Conservation (phyloP, 2,797 vertebrate species). For the Pseudopleuronectes americanus region DNA sequence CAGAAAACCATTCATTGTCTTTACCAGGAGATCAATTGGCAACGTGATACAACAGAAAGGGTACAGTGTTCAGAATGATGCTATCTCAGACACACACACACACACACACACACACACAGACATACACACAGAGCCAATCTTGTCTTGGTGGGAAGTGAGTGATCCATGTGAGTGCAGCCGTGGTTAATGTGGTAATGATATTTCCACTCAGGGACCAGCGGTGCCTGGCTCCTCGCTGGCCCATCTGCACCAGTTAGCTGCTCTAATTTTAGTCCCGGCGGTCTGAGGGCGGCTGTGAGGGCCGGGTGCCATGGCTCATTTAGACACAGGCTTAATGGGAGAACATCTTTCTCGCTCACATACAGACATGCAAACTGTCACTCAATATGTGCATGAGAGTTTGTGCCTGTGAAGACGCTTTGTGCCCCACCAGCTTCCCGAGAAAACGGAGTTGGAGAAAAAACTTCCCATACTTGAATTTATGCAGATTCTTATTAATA, state of each 20-base stretch:
- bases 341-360: constrained; percentile 74
- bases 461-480: no score
- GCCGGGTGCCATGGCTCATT: constrained; percentile 76
- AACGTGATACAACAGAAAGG: constrained; percentile 20
- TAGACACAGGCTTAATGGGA: constrained; percentile 78
- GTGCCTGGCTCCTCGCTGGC: constrained; percentile 66
- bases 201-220: constrained; percentile 65
- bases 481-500: no score
- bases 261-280: constrained; percentile 81
- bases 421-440: not conserved
- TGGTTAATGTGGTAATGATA: constrained; percentile 75
- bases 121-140: constrained; percentile 28
- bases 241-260: constrained; percentile 75
- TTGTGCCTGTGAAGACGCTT: not conserved
- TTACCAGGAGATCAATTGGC: constrained; percentile 3
- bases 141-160: constrained; percentile 50
- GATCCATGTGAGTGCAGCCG: constrained; percentile 47
- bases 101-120: constrained; percentile 2
- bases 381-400: constrained; percentile 4
- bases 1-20: constrained; percentile 35
- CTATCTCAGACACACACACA: constrained; percentile 3
- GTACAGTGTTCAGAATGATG: constrained; percentile 12
- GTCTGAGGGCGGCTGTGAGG: constrained; percentile 65
- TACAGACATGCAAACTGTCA: constrained; percentile 38
- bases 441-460: no score